Base-by-base conservation (phyloP, 2,888 invertebrate species). In the Clitarchus hookeri region DNA sequence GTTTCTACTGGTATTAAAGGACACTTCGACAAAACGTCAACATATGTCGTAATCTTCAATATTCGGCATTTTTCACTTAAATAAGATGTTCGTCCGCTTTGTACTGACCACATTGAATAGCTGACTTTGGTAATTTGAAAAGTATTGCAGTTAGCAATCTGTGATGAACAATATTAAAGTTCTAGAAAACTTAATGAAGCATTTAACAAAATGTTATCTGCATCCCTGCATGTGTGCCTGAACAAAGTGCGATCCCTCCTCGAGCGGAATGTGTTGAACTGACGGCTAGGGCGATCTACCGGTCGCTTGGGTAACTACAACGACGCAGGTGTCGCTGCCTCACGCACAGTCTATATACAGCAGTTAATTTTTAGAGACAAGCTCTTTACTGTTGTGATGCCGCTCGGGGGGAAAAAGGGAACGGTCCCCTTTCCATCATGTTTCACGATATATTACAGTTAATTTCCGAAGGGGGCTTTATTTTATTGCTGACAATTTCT, bases 401-500 rank as follows among this genome's bases (percentile, higher is more conserved):
- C n/a, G 65, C n/a, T 16, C 23, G 65, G 53, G 53, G 53, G 13
- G 53, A 65, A 23, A 65, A 19, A 65, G n/a, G 8, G 65, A 65
- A 23, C 65, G 19, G 65, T n/a, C 65, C 65, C 65, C 65, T n/a
- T n/a, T 23, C 65, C 65, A 19, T 8, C 65, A 48, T 16, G n/a
- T n/a, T 9, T 19, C 65, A 65, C 65, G 65, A 65, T 65, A 65
- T 8, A 65, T 65, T 65, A 6, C 65, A 65, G 65, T 65, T 65
- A n/a, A 65, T 65, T 65, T 65, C 65, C 65, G 19, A 65, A 6
- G 65, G 65, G 65, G 65, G 65, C 65, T 65, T 65, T 12, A 65
- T 65, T 65, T 65, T 65, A 65, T 65, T 65, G 65, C 65, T 65
- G 65, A 65, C 65, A 65, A 65, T 65, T 65, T 65, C 65, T 65